Conservation (phyloP, 1,140 invertebrate genomes). For the Hetaerina americana region DNA sequence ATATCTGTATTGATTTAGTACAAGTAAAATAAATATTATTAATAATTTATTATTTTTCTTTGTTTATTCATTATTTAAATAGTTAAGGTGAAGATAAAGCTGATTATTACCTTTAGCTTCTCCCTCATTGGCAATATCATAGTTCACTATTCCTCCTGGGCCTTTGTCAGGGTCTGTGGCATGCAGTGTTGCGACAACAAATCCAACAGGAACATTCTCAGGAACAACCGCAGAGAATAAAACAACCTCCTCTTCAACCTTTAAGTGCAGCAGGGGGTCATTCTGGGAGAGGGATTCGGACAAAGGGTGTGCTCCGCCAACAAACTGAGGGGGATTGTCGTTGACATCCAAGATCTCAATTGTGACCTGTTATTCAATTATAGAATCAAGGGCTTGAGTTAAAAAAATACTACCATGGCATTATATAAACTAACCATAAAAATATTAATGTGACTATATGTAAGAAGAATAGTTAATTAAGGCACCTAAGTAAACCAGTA, state of each 20-base stretch:
- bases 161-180: conserved; percentile 67
- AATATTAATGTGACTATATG: neutral
- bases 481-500: no score
- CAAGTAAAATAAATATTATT: conserved; percentile 17
- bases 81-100: no score
- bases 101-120: conserved; percentile 43
- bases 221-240: conserved; percentile 42
- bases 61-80: neutral
- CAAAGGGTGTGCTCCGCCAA: neutral
- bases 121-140: conserved; percentile 55
- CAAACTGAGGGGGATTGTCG: conserved; percentile 53
- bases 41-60: conserved; percentile 28
- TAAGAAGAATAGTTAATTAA: no score
- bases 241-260: conserved; percentile 21
- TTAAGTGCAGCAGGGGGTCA: neutral
- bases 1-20: no score
- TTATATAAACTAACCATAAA: neutral
- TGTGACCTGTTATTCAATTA: conserved; percentile 33
- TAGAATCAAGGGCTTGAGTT: neutral
- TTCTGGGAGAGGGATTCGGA: neutral
- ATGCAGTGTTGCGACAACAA: conserved; percentile 54
- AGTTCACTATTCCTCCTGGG: conserved; percentile 46
- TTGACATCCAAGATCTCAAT: conserved; percentile 70
- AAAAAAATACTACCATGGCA: neutral
- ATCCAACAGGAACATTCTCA: conserved; percentile 55